Conservation (phyloP, 2,113 vertebrate genomes). For the Triplophysa rosa region DNA sequence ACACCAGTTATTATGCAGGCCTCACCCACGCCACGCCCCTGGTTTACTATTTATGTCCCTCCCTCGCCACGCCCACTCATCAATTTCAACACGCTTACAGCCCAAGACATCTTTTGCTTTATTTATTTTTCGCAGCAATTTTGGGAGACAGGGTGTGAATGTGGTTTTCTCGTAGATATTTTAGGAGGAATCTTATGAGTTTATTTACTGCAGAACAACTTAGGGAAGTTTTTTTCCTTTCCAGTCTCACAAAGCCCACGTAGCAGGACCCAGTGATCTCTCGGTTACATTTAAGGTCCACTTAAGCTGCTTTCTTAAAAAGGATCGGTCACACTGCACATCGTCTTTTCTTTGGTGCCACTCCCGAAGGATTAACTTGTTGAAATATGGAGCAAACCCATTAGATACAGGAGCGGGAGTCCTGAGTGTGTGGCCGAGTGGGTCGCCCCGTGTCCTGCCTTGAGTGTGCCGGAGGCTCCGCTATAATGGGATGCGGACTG, state of each 20-base stretch:
- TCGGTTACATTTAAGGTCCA: neutral
- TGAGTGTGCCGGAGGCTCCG: conserved; percentile 41
- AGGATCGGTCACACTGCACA: conserved; percentile 9
- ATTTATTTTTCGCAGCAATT: conserved; percentile 5
- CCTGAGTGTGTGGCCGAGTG: conserved; percentile 33
- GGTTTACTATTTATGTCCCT: conserved; percentile 25
- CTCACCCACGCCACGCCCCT: neutral
- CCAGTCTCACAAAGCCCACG: neutral
- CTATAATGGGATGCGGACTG: conserved; percentile 94
- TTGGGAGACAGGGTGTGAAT: neutral
- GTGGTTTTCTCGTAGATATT: neutral
- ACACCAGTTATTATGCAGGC: neutral
- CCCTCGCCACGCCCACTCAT: conserved; percentile 15
- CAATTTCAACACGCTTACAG: conserved; percentile 16
- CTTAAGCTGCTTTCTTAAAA: conserved; percentile 12
- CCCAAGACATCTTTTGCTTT: conserved; percentile 21
- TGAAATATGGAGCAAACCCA: conserved; percentile 22
- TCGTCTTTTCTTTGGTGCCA: conserved; percentile 1
- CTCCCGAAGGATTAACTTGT: conserved; percentile 43
- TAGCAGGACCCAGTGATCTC: conserved; percentile 1
- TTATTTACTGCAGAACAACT: neutral
- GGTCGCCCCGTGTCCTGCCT: conserved; percentile 50
- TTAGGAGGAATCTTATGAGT: neutral
- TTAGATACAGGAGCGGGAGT: conserved; percentile 5
- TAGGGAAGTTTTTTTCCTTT: neutral